phyloP scores from a whole-genome alignment of 2,113 vertebrate genomes.

The Alligator mississippiensis region DNA sequence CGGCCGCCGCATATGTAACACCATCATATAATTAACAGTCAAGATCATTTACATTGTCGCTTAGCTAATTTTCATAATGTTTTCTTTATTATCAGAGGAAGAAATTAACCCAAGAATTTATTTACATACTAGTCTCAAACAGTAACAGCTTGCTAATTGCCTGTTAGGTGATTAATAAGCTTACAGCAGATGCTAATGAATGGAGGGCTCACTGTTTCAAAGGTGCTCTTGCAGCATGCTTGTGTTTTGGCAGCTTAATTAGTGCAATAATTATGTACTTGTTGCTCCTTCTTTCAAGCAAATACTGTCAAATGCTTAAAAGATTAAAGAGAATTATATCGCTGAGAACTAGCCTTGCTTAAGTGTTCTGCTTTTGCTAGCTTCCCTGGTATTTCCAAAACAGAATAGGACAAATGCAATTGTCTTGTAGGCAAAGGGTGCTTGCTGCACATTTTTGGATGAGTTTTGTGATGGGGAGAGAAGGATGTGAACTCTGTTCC shows the following conservation, averaged over 20 bases:
- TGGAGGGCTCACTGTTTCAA: slow-evolving; percentile 94
- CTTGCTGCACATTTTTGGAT: fast-evolving
- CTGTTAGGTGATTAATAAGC: slow-evolving; percentile 99
- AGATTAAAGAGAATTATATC: slow-evolving; percentile 91
- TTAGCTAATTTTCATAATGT: slow-evolving; percentile 99
- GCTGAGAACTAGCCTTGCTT: slow-evolving; percentile 81
- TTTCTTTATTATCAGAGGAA: slow-evolving; percentile 99
- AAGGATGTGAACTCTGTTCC: fast-evolving
- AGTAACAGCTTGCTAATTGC: slow-evolving; percentile 99
- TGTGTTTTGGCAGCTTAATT: slow-evolving; percentile 97
- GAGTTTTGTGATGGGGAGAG: neutral
- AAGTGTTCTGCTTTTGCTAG: slow-evolving; percentile 69
- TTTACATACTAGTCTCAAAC: slow-evolving; percentile 99
- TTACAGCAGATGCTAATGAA: slow-evolving; percentile 99
- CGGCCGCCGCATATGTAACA: slow-evolving; percentile 83
- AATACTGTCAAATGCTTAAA: slow-evolving; percentile 97
- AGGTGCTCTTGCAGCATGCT: slow-evolving; percentile 93
- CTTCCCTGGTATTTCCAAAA: slow-evolving; percentile 25
- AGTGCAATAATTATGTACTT: slow-evolving; percentile 97
- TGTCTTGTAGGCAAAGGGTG: fast-evolving
- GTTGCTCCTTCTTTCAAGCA: slow-evolving; percentile 96
- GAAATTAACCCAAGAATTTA: slow-evolving; percentile 99
- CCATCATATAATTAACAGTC: slow-evolving; percentile 92
- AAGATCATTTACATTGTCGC: slow-evolving; percentile 98
- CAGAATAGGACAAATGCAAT: fast-evolving